Conservation (phyloP, 2,113 vertebrate genomes). For the Gallinago media region DNA sequence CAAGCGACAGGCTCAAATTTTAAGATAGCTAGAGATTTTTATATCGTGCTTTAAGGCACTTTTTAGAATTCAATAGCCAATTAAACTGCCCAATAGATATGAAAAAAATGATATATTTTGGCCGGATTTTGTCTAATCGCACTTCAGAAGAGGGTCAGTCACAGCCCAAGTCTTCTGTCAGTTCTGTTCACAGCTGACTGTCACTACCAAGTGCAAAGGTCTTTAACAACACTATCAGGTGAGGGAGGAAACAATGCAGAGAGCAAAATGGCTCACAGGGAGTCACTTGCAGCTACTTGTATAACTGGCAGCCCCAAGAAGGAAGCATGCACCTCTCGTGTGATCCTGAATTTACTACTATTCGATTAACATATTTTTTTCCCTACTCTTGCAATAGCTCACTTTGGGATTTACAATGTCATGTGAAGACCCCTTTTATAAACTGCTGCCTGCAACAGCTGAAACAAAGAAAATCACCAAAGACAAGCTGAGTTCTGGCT, state of each 20-base stretch:
- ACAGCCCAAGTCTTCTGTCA: neutral
- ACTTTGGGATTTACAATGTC: constrained; percentile 23
- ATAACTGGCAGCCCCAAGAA: neutral
- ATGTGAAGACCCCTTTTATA: constrained; percentile 14
- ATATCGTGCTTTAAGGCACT: neutral
- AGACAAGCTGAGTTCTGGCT: constrained; percentile 8
- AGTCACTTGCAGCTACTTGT: neutral
- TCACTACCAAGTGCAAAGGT: constrained; percentile 34
- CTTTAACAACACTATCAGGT: neutral
- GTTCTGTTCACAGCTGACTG: constrained; percentile 1
- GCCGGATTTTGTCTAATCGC: neutral
- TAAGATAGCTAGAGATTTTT: neutral
- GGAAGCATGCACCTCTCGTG: neutral
- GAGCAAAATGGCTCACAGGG: constrained; percentile 19
- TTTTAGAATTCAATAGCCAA: neutral
- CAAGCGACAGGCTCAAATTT: neutral
- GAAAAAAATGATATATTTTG: neutral
- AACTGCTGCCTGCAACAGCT: constrained; percentile 15
- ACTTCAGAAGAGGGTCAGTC: neutral
- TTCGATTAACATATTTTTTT: neutral
- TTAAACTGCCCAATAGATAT: neutral
- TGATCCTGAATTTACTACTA: constrained; percentile 41
- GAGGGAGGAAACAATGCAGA: neutral
- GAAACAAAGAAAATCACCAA: constrained; percentile 21
- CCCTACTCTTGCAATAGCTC: neutral